These are phyloP conservation scores for Noctua comes DNA, from an alignment of 2,888 invertebrate species.

Conservation along the genomic window DNA sequence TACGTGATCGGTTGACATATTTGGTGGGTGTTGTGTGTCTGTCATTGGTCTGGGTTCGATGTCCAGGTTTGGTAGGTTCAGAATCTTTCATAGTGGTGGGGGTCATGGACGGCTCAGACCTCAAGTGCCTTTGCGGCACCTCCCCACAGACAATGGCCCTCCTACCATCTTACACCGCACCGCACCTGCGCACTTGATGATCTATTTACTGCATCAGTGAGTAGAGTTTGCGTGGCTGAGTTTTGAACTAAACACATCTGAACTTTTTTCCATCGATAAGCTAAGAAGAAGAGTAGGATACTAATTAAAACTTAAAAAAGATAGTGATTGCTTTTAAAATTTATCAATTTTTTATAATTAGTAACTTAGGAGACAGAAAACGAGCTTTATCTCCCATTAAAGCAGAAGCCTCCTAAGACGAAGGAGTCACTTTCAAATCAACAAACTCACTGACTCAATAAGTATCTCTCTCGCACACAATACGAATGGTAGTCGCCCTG, in stretches of 20 bases:
- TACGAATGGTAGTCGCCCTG: constrained; percentile 68
- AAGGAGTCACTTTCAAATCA: constrained; percentile 5
- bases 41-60: constrained; percentile 18
- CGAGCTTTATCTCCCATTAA: no score
- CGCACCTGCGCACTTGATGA: no score
- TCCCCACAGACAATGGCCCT: no score
- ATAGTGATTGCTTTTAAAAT: no score
- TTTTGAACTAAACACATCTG: not conserved
- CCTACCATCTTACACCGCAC: no score
- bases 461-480: constrained; percentile 51
- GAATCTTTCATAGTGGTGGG: no score
- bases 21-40: constrained; percentile 2
- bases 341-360: no score
- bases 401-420: not conserved
- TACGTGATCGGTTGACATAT: constrained; percentile 47
- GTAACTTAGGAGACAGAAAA: not conserved
- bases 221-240: not conserved
- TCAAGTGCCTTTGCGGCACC: no score
- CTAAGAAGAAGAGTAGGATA: not conserved
- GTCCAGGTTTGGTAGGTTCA: no score
- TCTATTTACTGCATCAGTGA: not conserved
- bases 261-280: not conserved
- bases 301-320: no score
- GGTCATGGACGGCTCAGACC: no score
- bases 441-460: constrained; percentile 29